These are phyloP conservation scores for Nycticorax nycticorax DNA, from an alignment of 2,113 vertebrate genomes.

Conservation along the genomic window DNA sequence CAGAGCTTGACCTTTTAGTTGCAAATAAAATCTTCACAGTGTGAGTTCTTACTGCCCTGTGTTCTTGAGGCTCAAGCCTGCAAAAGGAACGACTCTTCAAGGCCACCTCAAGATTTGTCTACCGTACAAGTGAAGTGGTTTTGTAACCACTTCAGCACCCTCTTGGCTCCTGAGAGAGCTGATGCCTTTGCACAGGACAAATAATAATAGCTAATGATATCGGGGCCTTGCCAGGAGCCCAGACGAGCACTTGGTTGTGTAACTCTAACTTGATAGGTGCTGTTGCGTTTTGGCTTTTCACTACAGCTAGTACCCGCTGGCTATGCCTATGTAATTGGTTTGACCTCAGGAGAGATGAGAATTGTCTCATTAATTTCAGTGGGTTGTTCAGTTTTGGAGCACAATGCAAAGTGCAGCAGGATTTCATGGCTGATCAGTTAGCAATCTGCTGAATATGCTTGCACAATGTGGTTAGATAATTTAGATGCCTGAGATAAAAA, in stretches of 20 bases:
- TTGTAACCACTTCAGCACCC: neutral
- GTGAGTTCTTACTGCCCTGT: neutral
- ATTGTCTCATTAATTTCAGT: conserved; percentile 9
- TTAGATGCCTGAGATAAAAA: neutral
- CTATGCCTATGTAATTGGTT: neutral
- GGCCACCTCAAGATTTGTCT: neutral
- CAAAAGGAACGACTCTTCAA: neutral
- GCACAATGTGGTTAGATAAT: neutral
- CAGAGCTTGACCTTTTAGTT: neutral
- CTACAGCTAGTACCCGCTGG: neutral
- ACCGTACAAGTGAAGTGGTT: neutral
- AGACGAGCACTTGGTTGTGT: neutral
- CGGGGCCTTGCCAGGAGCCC: neutral
- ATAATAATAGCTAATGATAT: conserved; percentile 14
- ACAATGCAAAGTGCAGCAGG: conserved; percentile 12
- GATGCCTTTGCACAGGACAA: conserved; percentile 14
- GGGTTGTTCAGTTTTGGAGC: conserved; percentile 8
- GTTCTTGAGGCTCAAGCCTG: neutral
- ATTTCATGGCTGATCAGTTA: neutral
- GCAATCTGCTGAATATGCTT: neutral
- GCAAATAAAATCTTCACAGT: neutral
- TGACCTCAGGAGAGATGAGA: conserved; percentile 37
- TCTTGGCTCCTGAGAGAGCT: neutral
- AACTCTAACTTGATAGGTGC: conserved; percentile 1
- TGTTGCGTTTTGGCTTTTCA: conserved; percentile 32